These are phyloP conservation scores for Calliopsis andreniformis DNA, from an alignment of 1,140 invertebrate genomes.

Conservation along the genomic window DNA sequence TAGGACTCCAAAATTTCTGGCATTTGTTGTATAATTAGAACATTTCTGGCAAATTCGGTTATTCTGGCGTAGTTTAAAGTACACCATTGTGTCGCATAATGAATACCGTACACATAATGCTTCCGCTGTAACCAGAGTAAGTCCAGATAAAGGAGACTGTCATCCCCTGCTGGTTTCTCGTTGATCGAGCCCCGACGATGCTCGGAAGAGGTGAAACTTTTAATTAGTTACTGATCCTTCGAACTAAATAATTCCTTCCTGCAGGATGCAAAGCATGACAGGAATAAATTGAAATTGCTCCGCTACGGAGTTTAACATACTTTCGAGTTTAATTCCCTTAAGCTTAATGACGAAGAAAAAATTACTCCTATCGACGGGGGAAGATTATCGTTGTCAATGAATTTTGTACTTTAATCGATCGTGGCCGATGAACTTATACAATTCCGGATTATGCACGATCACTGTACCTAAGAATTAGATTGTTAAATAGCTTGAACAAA, in stretches of 20 bases:
- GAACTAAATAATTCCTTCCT: constrained; percentile 51
- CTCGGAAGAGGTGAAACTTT: constrained; percentile 66
- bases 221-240: constrained; percentile 73
- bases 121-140: constrained; percentile 9
- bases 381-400: constrained; percentile 4
- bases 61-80: constrained; percentile 26
- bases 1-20: too few species aligned
- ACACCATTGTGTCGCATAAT: constrained; percentile 50
- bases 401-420: constrained; percentile 2
- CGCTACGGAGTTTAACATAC: constrained; percentile 50
- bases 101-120: constrained; percentile 63
- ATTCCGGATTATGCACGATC: neutral
- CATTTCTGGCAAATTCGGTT: constrained; percentile 17
- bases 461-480: too few species aligned
- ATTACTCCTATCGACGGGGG: constrained; percentile 3
- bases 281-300: constrained; percentile 66
- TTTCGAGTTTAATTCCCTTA: constrained; percentile 18
- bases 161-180: constrained; percentile 45
- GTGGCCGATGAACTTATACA: too few species aligned
- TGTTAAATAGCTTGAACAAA: too few species aligned
- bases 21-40: constrained; percentile 33
- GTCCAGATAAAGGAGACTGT: constrained; percentile 49
- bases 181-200: constrained; percentile 39
- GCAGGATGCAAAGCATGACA: constrained; percentile 52
- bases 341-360: constrained; percentile 29